phyloP scores from a whole-genome alignment of 2,888 invertebrate genomes.

The Rhagonycha fulva region DNA sequence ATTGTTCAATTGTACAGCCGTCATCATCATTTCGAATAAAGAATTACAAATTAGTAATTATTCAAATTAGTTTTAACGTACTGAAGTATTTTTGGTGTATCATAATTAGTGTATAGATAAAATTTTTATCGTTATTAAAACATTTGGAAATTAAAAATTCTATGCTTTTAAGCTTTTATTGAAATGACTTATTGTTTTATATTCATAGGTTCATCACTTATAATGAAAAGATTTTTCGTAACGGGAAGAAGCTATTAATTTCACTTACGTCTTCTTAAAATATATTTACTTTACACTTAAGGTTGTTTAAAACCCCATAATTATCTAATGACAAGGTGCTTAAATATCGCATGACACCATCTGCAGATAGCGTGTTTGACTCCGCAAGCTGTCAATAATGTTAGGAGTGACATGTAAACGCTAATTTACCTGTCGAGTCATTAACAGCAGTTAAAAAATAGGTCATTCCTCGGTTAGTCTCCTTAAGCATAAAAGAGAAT shows the following conservation, averaged over 20 bases:
- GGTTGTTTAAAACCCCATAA: slow-evolving; percentile 17
- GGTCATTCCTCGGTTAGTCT: slow-evolving; percentile 14
- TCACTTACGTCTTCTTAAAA: slow-evolving; percentile 6
- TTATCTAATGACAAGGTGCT: slow-evolving; percentile 29
- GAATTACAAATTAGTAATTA: slow-evolving; percentile 26
- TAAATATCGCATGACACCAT: slow-evolving; percentile 28
- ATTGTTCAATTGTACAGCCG: slow-evolving; percentile 38
- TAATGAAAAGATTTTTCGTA: not conserved
- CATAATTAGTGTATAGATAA: not conserved
- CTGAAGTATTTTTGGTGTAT: not conserved
- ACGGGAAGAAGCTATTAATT: slow-evolving; percentile 11
- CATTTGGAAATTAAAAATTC: not conserved
- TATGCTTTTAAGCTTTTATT: not conserved
- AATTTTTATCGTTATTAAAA: not conserved
- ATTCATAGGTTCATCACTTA: not conserved
- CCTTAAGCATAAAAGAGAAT: not conserved
- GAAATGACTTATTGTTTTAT: not conserved
- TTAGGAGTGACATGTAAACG: slow-evolving; percentile 18
- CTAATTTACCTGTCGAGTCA: slow-evolving; percentile 20
- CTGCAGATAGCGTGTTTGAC: slow-evolving; percentile 25
- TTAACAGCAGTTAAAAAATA: slow-evolving; percentile 14
- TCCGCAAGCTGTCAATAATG: slow-evolving; percentile 21
- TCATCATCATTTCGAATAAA: slow-evolving; percentile 34
- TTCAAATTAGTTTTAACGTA: slow-evolving; percentile 25
- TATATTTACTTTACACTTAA: slow-evolving; percentile 20